Percentiles rank a stretch among this genome's conserved stretches.
These are phyloP conservation scores for Bicyclus anynana DNA, from an alignment of 1,140 invertebrate genomes.

Conservation along the genomic window DNA sequence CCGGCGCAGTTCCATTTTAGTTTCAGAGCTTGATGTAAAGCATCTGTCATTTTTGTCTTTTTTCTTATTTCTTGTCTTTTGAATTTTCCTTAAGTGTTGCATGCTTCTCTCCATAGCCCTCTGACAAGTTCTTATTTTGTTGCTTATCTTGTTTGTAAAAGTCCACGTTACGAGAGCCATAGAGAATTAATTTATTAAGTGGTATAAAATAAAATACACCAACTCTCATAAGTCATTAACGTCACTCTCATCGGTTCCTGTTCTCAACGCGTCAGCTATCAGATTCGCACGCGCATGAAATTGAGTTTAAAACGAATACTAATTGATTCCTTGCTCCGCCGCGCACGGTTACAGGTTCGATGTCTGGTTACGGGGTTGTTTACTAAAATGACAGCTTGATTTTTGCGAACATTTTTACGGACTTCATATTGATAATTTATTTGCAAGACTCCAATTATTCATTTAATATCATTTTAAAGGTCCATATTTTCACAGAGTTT, in stretches of 20 bases:
- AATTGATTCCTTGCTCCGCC: slow-evolving; percentile 16
- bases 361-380: not conserved
- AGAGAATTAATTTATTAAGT: not conserved
- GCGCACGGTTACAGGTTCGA: slow-evolving; percentile 15
- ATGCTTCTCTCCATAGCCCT: too few species aligned
- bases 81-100: too few species aligned
- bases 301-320: slow-evolving; percentile 10
- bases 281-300: slow-evolving; percentile 11
- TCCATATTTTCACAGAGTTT: too few species aligned
- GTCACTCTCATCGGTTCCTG: not conserved
- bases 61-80: too few species aligned
- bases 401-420: not conserved
- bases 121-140: too few species aligned
- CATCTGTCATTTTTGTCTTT: too few species aligned
- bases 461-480: too few species aligned
- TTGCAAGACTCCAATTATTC: not conserved
- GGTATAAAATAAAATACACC: too few species aligned
- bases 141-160: too few species aligned
- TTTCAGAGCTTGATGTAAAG: too few species aligned
- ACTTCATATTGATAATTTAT: not conserved
- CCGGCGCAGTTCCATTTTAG: too few species aligned
- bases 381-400: not conserved
- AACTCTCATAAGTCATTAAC: not conserved
- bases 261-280: not conserved
- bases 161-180: not conserved